These are phyloP conservation scores for Mus spicilegus DNA, from an alignment of 2,113 vertebrate species.

Conservation along the genomic window DNA sequence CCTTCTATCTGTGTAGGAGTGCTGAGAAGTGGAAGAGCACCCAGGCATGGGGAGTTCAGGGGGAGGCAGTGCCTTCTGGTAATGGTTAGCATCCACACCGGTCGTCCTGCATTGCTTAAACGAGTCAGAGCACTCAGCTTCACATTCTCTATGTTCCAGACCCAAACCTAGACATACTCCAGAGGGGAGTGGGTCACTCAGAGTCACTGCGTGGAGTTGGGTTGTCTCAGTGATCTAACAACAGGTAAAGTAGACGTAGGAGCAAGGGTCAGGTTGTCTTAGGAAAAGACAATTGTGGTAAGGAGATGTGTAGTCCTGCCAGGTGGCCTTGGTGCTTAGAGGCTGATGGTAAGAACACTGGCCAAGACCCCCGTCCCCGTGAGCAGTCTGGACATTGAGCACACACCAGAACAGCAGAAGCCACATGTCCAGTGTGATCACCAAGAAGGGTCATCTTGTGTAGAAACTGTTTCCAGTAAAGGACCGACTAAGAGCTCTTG, in stretches of 20 bases:
- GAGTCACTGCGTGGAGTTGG: neutral
- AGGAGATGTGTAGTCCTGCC: neutral
- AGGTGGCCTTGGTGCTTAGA: neutral
- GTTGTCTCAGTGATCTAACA: neutral
- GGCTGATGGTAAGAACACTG: neutral
- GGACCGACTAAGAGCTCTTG: neutral
- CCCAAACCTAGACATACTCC: neutral
- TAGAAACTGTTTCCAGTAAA: neutral
- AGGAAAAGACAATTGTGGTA: neutral
- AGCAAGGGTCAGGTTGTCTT: neutral
- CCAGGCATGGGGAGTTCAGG: neutral
- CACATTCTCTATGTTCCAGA: neutral
- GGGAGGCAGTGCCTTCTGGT: neutral
- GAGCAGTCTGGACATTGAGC: neutral
- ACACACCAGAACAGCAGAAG: neutral
- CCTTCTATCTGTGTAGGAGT: neutral
- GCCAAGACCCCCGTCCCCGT: neutral
- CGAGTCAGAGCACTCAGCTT: neutral
- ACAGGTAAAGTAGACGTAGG: neutral
- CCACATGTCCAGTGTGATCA: fast-evolving
- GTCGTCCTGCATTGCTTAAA: neutral
- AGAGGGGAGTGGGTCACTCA: neutral
- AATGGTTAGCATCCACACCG: neutral
- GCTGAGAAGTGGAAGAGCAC: neutral
- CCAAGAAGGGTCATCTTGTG: neutral